Evolutionary conservation across 2,888 invertebrate genomes (phyloP).

Genomic region (Eubasilissa splendida): DNA sequence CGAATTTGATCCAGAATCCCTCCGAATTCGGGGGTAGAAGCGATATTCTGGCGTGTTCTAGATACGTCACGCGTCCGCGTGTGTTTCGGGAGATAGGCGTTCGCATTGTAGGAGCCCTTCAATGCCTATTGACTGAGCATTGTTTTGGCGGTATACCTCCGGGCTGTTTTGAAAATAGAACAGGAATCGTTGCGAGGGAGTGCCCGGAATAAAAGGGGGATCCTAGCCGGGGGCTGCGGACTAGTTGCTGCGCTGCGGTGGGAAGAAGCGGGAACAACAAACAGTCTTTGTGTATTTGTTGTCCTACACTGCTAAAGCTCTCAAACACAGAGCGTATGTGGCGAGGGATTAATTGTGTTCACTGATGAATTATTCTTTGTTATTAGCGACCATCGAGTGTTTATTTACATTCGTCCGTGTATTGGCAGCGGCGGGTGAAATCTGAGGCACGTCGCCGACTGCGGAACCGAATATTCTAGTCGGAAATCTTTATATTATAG

Average conservation of each 20-base stretch:
- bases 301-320: slow-evolving; percentile 36
- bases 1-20: slow-evolving; percentile 6
- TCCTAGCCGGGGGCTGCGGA: background rate
- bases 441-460: too few species aligned
- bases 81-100: slow-evolving; percentile 33
- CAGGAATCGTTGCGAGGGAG: slow-evolving; percentile 38
- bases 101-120: slow-evolving; percentile 43
- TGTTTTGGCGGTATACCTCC: slow-evolving; percentile 56
- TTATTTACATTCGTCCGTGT: slow-evolving; percentile 36
- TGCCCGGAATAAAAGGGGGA: slow-evolving; percentile 21
- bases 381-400: slow-evolving; percentile 52
- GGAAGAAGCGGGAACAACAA: slow-evolving; percentile 48
- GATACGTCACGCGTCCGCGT: background rate
- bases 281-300: slow-evolving; percentile 51
- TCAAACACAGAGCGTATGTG: slow-evolving; percentile 49
- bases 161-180: slow-evolving; percentile 57
- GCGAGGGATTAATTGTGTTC: slow-evolving; percentile 54
- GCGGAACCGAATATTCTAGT: too few species aligned
- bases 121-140: slow-evolving; percentile 57
- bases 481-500: background rate
- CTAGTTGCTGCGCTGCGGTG: slow-evolving; percentile 41
- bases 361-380: slow-evolving; percentile 57
- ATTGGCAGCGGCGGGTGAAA: too few species aligned
- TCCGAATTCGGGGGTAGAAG: slow-evolving; percentile 6
- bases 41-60: background rate